phyloP scores from a whole-genome alignment of 2,888 invertebrate genomes.

The Rotaria socialis region DNA sequence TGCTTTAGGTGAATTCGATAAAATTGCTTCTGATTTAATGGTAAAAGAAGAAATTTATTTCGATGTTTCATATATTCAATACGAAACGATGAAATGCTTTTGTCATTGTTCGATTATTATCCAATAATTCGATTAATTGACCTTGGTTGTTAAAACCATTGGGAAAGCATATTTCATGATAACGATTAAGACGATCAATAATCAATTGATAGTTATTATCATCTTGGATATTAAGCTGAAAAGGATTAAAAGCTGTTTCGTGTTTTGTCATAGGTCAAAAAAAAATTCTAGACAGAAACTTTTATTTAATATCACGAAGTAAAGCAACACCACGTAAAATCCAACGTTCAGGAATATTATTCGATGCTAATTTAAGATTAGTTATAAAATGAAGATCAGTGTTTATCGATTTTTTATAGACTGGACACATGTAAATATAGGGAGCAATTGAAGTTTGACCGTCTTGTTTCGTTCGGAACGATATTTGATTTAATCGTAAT shows the following conservation, averaged over 20 bases:
- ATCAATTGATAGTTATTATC: not conserved
- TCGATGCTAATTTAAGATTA: too few species aligned
- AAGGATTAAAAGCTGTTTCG: not conserved
- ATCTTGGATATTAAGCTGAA: not conserved
- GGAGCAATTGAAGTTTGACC: too few species aligned
- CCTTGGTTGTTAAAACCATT: not conserved
- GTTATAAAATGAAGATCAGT: too few species aligned
- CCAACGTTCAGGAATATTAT: too few species aligned
- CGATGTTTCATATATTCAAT: not conserved
- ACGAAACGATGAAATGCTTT: not conserved
- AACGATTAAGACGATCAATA: not conserved
- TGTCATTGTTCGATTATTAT: not conserved
- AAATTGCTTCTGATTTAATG: not conserved
- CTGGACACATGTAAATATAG: too few species aligned
- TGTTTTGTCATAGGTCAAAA: not conserved
- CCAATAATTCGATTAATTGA: not conserved
- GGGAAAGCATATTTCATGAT: not conserved
- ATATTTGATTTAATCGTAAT: too few species aligned
- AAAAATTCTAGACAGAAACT: too few species aligned
- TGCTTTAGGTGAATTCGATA: not conserved
- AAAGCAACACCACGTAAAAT: too few species aligned
- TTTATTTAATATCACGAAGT: too few species aligned
- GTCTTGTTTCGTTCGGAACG: too few species aligned
- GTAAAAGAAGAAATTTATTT: not conserved
- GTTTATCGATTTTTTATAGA: too few species aligned